Conservation (phyloP, 2,113 vertebrate genomes). For the Rhinogobius similis region DNA sequence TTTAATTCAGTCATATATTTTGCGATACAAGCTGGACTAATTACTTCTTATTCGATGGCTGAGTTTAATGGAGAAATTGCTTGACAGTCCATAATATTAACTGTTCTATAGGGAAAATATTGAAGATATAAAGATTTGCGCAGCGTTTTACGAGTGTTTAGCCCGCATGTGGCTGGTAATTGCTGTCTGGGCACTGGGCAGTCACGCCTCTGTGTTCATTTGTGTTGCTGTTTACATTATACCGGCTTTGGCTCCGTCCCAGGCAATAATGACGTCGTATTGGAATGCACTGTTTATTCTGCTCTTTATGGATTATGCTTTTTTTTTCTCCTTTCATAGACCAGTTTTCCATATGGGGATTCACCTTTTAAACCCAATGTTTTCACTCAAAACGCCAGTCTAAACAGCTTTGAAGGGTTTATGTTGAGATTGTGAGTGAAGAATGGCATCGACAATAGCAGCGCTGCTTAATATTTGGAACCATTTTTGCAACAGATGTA, state of each 20-base stretch:
- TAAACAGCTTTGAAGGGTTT: not conserved
- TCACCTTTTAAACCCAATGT: constrained; percentile 10
- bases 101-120: not conserved
- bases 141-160: not conserved
- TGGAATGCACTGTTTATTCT: constrained; percentile 6
- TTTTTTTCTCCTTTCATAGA: not conserved
- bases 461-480: not conserved
- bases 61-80: not conserved
- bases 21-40: no score
- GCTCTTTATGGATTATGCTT: not conserved
- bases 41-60: not conserved
- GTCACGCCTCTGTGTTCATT: not conserved
- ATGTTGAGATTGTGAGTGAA: not conserved
- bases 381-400: not conserved
- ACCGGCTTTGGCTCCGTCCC: constrained; percentile 2
- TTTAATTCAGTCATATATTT: no score
- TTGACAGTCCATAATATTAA: not conserved
- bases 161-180: not conserved
- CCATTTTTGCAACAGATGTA: no score
- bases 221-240: constrained; percentile 1
- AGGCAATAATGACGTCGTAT: not conserved
- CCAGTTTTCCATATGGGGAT: constrained; percentile 5
- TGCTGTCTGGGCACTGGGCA: not conserved
- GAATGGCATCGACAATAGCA: not conserved
- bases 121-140: constrained; percentile 1